Base-by-base conservation (phyloP, 2,888 invertebrate species). In the Aphrophora alni region DNA sequence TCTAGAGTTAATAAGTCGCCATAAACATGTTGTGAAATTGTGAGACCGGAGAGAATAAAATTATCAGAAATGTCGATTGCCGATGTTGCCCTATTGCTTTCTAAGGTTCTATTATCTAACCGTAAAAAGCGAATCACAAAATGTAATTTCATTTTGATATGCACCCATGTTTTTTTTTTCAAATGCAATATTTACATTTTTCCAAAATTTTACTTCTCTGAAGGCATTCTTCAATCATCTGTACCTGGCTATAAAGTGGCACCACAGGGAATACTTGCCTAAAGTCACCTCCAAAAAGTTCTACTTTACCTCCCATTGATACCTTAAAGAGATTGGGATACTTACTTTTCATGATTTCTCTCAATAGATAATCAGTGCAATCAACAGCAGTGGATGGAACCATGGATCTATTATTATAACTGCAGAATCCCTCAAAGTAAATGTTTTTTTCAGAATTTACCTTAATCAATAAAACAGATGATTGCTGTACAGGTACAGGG, bases 131-230 rank as follows among this genome's bases (percentile, higher is more conserved):
- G 78, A 82, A 0, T 38, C 4, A 0, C 51, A 73, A 76, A 82
- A 83, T 59, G 75, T 27, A 25, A 77, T 73, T 25, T 80, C 74
- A 26, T 70, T 72, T 26, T 70, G 25, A 28, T 80, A 79, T 1
- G 81, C 72, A 10, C 82, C 80, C 79, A 81, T 77, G 75, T n/a
- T 78, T 82, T 0, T 14, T n/a, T 69, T 17, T 5, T 77, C 70
- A n/a, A n/a, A n/a, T n/a, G n/a, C n/a, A n/a, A n/a, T n/a, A n/a
- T n/a, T n/a, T n/a, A n/a, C n/a, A n/a, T n/a, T n/a, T n/a, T n/a
- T n/a, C n/a, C 81, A n/a, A n/a, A 78, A 75, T 3, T 78, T 44
- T 27, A 73, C 73, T n/a, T n/a, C n/a, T n/a, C n/a, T n/a, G n/a
- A n/a, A n/a, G n/a, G n/a, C n/a, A n/a, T n/a, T n/a, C n/a, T n/a